A percentile compares a stretch with the other conserved stretches of the same genome.
Conservation (phyloP, 2,113 vertebrate species). For the Egretta garzetta region DNA sequence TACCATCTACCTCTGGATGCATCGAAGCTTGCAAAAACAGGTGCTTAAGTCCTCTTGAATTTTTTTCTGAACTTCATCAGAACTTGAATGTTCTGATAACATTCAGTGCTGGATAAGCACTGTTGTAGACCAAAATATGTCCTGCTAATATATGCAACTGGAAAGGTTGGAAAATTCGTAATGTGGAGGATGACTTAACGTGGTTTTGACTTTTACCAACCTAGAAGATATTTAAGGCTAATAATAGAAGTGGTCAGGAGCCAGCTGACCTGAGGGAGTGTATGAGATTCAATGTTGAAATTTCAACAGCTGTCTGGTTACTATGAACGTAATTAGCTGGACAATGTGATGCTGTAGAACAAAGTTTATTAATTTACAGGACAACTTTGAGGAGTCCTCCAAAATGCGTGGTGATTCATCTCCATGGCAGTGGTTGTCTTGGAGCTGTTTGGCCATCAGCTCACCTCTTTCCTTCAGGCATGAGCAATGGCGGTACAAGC, state of each 20-base stretch:
- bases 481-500: neutral
- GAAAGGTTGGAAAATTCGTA: neutral
- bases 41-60: neutral
- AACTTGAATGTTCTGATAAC: neutral
- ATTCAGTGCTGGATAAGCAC: neutral
- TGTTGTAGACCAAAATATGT: neutral
- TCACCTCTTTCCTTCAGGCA: neutral
- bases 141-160: neutral
- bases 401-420: neutral
- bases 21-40: neutral
- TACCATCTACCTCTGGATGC: neutral
- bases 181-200: neutral
- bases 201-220: neutral
- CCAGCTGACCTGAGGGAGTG: neutral
- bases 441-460: neutral
- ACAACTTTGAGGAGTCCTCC: neutral
- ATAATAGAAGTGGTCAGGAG: neutral
- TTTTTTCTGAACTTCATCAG: neutral
- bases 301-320: neutral
- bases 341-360: neutral
- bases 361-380: neutral
- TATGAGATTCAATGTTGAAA: neutral
- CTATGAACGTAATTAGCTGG: neutral
- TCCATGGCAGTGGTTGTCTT: neutral
- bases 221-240: neutral